Evolutionary conservation across 2,113 vertebrate species (phyloP).

Genomic region (Crocuta crocuta): DNA sequence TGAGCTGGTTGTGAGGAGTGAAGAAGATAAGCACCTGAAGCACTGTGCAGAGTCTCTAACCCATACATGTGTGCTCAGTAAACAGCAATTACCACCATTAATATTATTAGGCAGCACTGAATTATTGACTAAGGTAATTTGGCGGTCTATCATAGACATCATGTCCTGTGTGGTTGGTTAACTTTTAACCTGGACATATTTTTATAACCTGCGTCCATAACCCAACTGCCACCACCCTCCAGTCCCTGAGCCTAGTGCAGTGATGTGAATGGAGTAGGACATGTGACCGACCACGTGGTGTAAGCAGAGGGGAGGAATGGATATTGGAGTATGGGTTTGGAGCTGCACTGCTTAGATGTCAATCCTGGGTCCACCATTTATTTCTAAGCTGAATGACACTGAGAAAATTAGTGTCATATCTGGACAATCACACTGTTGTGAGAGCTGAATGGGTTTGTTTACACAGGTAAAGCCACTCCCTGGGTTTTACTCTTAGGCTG

Average conservation of each 20-base stretch:
- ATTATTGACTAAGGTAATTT: not conserved
- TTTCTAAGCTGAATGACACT: not conserved
- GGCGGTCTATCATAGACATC: not conserved
- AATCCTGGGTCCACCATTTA: not conserved
- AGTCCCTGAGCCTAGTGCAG: not conserved
- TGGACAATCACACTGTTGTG: not conserved
- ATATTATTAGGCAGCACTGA: not conserved
- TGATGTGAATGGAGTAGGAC: not conserved
- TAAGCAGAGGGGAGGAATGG: not conserved
- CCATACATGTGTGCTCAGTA: not conserved
- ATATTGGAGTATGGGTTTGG: not conserved
- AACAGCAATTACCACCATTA: constrained; percentile 3
- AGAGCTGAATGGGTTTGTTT: not conserved
- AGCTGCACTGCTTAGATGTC: not conserved
- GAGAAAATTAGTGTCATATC: not conserved
- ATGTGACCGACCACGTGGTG: not conserved
- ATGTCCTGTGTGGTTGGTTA: not conserved
- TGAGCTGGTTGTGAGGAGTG: not conserved
- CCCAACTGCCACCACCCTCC: not conserved
- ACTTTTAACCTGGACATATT: not conserved
- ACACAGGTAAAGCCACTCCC: too few species aligned
- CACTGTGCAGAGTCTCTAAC: not conserved
- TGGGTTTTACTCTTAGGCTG: not conserved
- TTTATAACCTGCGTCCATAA: not conserved
- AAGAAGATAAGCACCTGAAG: not conserved